phyloP scores from a whole-genome alignment of 2,888 invertebrate genomes.

The Nymphalis urticae region DNA sequence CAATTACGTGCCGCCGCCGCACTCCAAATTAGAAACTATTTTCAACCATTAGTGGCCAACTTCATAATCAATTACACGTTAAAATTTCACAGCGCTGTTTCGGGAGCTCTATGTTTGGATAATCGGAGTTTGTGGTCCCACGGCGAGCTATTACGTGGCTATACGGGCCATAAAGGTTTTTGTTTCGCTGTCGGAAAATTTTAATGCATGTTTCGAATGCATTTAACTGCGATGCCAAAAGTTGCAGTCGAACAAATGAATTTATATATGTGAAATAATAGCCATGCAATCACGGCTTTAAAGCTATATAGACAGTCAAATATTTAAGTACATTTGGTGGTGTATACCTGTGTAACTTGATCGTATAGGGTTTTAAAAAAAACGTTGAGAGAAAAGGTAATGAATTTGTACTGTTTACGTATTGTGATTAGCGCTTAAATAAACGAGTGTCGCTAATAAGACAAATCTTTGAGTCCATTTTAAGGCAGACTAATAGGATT shows the following conservation, averaged over 20 bases:
- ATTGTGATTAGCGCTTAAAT: constrained; percentile 17
- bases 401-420: constrained; percentile 3
- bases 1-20: constrained; percentile 72
- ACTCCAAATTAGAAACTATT: constrained; percentile 81
- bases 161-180: constrained; percentile 73
- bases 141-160: constrained; percentile 72
- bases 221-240: constrained; percentile 57
- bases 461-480: constrained; percentile 60
- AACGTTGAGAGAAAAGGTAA: neutral
- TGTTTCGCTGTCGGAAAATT: constrained; percentile 66
- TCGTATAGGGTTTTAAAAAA: neutral
- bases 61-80: constrained; percentile 81
- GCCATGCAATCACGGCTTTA: constrained; percentile 24
- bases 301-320: constrained; percentile 16
- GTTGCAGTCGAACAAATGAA: constrained; percentile 45
- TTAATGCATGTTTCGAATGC: constrained; percentile 71
- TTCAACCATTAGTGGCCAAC: constrained; percentile 79
- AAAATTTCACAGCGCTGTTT: constrained; percentile 77
- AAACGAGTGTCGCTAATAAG: constrained; percentile 45
- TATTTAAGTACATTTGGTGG: constrained; percentile 12
- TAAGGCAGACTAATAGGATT: constrained; percentile 72
- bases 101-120: constrained; percentile 74
- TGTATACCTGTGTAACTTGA: neutral
- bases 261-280: constrained; percentile 37
- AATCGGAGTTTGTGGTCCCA: constrained; percentile 81